Evolutionary conservation across 2,888 invertebrate genomes (phyloP).

Genomic region (Charanyca ferruginea): DNA sequence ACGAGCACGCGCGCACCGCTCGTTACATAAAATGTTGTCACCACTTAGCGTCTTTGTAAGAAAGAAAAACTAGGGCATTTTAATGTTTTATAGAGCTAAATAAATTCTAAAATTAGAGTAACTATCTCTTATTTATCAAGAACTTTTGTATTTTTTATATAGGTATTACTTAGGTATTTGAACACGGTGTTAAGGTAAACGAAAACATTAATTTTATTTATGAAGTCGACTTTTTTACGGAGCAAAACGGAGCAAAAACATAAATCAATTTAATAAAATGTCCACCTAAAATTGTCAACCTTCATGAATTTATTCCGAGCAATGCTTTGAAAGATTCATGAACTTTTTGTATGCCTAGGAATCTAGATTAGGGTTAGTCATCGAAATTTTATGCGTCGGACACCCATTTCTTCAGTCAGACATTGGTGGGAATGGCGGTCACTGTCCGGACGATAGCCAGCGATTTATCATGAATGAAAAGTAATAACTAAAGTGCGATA

Average conservation of each 20-base stretch:
- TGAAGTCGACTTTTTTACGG: not conserved
- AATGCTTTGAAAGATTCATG: constrained; percentile 7
- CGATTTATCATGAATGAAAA: not conserved
- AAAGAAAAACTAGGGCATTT: not conserved
- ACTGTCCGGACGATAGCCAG: constrained; percentile 2
- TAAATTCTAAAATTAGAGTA: not conserved
- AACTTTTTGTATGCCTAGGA: constrained; percentile 3
- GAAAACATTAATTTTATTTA: not conserved
- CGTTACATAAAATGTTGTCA: not conserved
- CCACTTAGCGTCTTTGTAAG: constrained; percentile 2
- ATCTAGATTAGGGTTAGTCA: not conserved
- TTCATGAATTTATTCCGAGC: constrained; percentile 2
- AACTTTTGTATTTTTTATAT: not conserved
- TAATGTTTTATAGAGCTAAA: not conserved
- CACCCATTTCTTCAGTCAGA: not conserved
- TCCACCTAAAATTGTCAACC: not conserved
- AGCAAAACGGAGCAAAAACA: not conserved
- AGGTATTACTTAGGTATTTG: not conserved
- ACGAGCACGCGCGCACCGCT: not conserved
- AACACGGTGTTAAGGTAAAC: not conserved
- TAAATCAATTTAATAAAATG: not conserved
- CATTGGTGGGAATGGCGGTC: constrained; percentile 3
- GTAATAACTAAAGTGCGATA: not conserved
- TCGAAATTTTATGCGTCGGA: constrained; percentile 3
- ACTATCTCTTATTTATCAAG: not conserved